Evolutionary conservation across 35 echinoderm and acorn worm genomes (phyloP).

Genomic region (Heliocidaris erythrogramma): DNA sequence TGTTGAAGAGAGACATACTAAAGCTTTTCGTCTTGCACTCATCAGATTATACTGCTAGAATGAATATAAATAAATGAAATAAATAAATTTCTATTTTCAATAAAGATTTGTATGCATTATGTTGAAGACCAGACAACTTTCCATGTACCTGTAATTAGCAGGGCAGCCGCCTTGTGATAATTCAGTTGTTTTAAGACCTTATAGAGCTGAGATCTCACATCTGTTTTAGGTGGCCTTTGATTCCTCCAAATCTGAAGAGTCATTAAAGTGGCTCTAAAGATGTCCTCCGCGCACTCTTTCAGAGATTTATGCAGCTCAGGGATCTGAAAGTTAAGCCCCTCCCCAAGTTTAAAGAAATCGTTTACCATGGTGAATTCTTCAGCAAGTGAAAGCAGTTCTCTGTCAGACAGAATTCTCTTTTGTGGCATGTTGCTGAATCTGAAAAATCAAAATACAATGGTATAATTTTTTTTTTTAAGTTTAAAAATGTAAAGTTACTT

Average conservation of each 20-base stretch:
- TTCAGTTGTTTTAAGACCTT: not conserved
- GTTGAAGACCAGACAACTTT: too few relatives aligned
- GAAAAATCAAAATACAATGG: not conserved
- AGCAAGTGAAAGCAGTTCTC: not conserved
- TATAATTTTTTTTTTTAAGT: too few relatives aligned
- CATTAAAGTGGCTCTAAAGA: not conserved
- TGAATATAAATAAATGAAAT: too few relatives aligned
- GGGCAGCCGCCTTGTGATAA: not conserved
- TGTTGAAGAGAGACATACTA: too few relatives aligned
- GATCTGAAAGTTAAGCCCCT: not conserved
- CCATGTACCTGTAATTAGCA: not conserved
- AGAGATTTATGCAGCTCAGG: not conserved
- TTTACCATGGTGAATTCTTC: not conserved
- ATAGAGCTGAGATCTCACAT: not conserved
- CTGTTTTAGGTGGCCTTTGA: not conserved
- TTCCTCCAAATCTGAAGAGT: not conserved
- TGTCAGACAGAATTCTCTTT: not conserved
- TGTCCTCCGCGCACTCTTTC: not conserved
- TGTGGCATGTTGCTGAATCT: not conserved
- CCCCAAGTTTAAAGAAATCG: not conserved
- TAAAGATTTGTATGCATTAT: too few relatives aligned
- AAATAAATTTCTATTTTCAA: too few relatives aligned
- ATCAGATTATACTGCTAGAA: too few relatives aligned
- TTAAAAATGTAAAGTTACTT: too few relatives aligned
- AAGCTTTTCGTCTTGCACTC: too few relatives aligned